Base-by-base conservation (phyloP, 2,888 invertebrate species). In the Hymenopus coronatus region DNA sequence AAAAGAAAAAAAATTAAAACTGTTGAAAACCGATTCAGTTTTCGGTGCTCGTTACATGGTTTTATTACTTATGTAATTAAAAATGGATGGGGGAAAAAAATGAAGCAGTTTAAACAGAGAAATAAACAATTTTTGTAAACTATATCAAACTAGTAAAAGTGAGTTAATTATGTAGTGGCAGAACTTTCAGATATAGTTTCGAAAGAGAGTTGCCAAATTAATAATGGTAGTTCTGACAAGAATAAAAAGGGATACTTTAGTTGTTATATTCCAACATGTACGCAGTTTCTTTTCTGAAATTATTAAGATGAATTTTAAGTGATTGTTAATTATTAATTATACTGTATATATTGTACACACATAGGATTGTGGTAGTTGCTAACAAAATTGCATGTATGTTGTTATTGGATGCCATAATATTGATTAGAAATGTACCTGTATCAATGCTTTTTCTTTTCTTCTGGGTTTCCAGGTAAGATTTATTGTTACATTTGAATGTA, bases 351-450 rank as follows among this genome's bases (percentile, higher is more conserved):
- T 81, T 87, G 46, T 83, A 46, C 27, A 87, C 54, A 3, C 33
- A 84, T 89, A 84, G 87, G 87, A 84, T 89, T 89, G 89, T 89
- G 89, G 89, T 87, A 84, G 89, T 87, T 54, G 87, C 89, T 89
- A 89, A 89, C 89, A 84, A 83, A 33, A 83, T 85, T 81, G 88
- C 83, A 88, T 83, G 40, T 70, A 70, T 20, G 6, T 70, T 70
- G 54, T 70, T 70, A 70, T 70, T 25, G 20, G 6, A 70, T 20
- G 54, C 54, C 4, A 25, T 70, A 70, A 70, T 15, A 70, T 20
- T 70, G 54, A 6, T 70, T 70, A 70, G 54, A 20, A 70, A 20
- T 70, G 25, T 70, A 70, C 20, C 20, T 70, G 54, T 70, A 70
- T 70, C 1, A 70, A 8, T 25, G 25, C 25, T 70, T 70, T 70